Evolutionary conservation across 2,888 invertebrate genomes (phyloP).

Genomic region (Erannis defoliaria): DNA sequence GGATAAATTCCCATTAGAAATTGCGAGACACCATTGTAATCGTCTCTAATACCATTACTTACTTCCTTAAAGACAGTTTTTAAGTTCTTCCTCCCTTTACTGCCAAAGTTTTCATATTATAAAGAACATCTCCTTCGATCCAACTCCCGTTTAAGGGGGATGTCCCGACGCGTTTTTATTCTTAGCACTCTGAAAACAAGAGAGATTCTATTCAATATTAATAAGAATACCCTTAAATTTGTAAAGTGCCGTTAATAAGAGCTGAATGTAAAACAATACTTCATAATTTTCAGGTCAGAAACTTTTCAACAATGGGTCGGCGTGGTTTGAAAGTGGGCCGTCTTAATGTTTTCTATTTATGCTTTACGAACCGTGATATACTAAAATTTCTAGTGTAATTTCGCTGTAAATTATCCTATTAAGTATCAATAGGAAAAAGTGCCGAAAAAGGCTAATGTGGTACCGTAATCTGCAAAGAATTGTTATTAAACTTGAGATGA

Average conservation of each 20-base stretch:
- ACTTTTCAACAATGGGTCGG: conserved; percentile 38
- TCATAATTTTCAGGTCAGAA: conserved; percentile 45
- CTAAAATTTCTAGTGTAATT: too few relatives aligned
- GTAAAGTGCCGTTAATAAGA: conserved; percentile 59
- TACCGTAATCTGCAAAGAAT: too few relatives aligned
- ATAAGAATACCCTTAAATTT: conserved; percentile 56
- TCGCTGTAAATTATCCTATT: too few relatives aligned
- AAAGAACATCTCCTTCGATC: conserved; percentile 62
- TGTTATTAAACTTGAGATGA: too few relatives aligned
- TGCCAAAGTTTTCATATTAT: conserved; percentile 72
- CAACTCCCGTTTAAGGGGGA: conserved; percentile 56
- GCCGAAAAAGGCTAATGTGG: too few relatives aligned
- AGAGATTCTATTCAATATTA: conserved; percentile 65
- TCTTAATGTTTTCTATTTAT: conserved; percentile 31
- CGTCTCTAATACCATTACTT: conserved; percentile 58
- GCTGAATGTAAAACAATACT: conserved; percentile 54
- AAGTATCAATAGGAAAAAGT: too few relatives aligned
- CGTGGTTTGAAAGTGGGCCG: conserved; percentile 28
- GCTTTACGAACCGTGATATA: too few relatives aligned
- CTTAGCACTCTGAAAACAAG: conserved; percentile 55
- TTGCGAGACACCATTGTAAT: conserved; percentile 47
- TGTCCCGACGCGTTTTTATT: conserved; percentile 44
- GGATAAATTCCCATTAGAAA: conserved; percentile 37
- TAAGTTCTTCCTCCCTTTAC: conserved; percentile 61
- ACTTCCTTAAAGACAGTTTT: conserved; percentile 64